Conservation (phyloP, 2,797 vertebrate species). For the Pipistrellus pygmaeus region DNA sequence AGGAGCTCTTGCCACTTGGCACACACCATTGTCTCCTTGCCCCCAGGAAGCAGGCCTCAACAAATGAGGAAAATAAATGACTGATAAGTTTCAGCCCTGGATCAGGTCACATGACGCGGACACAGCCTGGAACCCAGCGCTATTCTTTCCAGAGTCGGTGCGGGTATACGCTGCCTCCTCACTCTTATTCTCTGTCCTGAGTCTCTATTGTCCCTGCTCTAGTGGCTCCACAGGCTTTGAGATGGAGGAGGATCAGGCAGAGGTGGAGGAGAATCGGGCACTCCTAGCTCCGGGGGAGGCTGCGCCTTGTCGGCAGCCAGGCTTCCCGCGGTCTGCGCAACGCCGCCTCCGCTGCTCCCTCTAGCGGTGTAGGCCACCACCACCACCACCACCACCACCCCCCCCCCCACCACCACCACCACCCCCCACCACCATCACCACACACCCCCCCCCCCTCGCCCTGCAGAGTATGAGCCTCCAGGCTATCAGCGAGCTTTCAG, state of each 20-base stretch:
- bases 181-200: neutral
- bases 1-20: neutral
- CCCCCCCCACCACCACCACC: too few relatives aligned
- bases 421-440: too few relatives aligned
- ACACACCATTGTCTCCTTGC: neutral
- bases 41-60: neutral
- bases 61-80: neutral
- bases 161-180: neutral
- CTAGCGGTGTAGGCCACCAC: neutral
- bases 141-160: neutral
- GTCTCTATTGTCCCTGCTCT: neutral
- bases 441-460: too few relatives aligned
- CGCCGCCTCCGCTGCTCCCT: neutral
- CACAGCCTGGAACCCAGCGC: neutral
- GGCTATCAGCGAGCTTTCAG: neutral
- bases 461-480: neutral
- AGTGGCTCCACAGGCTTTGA: neutral
- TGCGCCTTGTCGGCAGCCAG: rapidly evolving
- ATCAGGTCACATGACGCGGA: neutral
- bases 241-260: too few relatives aligned
- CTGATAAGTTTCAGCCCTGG: neutral
- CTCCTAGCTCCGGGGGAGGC: neutral
- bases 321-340: rapidly evolving
- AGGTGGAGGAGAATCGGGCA: too few relatives aligned
- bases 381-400: too few relatives aligned